Base-by-base conservation (phyloP, 1,140 invertebrate genomes). In the Lepidurus couesii region DNA sequence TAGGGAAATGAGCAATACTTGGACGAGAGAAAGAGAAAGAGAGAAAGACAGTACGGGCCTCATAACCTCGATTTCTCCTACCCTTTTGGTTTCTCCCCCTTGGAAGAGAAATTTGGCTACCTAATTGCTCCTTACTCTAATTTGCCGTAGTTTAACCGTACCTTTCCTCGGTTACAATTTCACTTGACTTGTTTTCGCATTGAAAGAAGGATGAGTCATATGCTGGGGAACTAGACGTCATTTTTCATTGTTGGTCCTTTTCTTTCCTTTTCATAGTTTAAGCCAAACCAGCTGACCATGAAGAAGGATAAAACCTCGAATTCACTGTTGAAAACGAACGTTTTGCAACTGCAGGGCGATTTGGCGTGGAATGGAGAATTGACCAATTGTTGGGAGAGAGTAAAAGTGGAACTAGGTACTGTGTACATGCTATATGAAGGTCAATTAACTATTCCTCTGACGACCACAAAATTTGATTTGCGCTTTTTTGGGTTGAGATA, bases 391-490 rank as follows among this genome's bases (percentile, higher is more conserved):
- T 65, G 53, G 53, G 53, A 65, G 53, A 65, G 53, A 65, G 53
- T 65, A 65, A 65, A 65, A 65, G 53, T 65, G 53, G 53, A 21
- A 65, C 53, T 65, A 65, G 53, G 53, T 65, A 65, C 53, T 65
- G 21, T 13, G n/a, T 65, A 65, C 4, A 65, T n/a, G 53, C 8
- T 65, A 4, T 16, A 16, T 21, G 53, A 65, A 65, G n/a, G 53
- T 21, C 53, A 65, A 65, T 65, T 65, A 13, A 65, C 16, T 34
- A 34, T 34, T 34, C 34, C 34, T 34, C 34, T 34, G 34, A 34
- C 34, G 34, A 34, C 34, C 4, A 3, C 34, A 34, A 34, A 4
- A 34, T 34, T 9, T 13, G 13, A 16, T 21, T 65, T 65, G 53
- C 7, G 53, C 16, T 65, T 65, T 21, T 65, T 65, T 21, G 45